Conservation (phyloP, 2,797 vertebrate species). For the Macropus fuliginosus region DNA sequence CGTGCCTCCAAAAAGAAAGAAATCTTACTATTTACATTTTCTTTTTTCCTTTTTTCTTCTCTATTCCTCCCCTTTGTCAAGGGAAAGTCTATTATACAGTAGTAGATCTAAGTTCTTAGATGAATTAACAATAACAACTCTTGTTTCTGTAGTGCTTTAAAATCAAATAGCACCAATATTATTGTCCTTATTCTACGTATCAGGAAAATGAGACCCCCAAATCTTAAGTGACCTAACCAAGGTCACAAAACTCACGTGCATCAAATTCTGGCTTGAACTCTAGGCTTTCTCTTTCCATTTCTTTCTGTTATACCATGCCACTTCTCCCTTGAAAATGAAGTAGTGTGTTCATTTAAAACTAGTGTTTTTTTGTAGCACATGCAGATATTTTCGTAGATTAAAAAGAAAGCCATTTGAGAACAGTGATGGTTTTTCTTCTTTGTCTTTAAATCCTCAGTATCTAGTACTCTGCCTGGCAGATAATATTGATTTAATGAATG, state of each 20-base stretch:
- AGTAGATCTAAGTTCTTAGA: not conserved
- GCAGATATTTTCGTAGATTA: not conserved
- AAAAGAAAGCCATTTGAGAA: not conserved
- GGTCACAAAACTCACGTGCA: not conserved
- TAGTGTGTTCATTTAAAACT: not conserved
- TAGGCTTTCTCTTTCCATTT: not conserved
- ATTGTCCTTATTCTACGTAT: not conserved
- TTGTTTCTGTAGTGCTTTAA: not conserved
- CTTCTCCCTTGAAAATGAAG: not conserved
- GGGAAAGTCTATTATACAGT: not conserved
- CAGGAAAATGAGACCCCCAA: not conserved
- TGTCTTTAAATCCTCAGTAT: not conserved
- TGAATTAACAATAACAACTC: not conserved
- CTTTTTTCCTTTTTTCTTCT: conserved; percentile 15
- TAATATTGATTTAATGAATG: not conserved
- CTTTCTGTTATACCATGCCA: not conserved
- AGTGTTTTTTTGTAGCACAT: not conserved
- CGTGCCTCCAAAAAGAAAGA: not conserved
- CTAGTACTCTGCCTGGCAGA: not conserved
- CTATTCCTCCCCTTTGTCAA: not conserved
- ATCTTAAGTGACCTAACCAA: not conserved
- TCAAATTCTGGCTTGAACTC: not conserved
- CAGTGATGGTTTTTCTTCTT: not conserved
- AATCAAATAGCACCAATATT: conserved; percentile 7
- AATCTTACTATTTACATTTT: not conserved